Conservation (phyloP, 2,888 invertebrate genomes). For the Macrophya annulata region DNA sequence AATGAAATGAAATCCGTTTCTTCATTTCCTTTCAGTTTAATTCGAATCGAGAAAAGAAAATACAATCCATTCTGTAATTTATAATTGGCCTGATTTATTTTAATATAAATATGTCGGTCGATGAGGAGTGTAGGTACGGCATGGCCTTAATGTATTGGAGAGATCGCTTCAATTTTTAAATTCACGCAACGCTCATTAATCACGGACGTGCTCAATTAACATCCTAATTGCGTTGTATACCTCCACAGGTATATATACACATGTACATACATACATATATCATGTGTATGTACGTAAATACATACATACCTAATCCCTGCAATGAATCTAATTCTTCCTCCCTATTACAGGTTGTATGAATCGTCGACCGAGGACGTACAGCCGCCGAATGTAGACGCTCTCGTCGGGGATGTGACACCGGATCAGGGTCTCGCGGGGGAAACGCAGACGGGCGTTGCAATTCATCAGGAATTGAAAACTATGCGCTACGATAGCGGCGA, state of each 20-base stretch:
- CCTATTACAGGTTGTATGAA: slow-evolving; percentile 61
- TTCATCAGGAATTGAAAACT: slow-evolving; percentile 64
- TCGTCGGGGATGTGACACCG: slow-evolving; percentile 46
- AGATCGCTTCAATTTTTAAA: neutral
- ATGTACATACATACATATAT: neutral
- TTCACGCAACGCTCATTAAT: neutral
- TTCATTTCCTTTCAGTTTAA: no score
- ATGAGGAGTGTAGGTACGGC: no score
- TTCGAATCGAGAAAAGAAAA: no score
- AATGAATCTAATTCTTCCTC: neutral
- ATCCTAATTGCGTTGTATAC: slow-evolving; percentile 6
- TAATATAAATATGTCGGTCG: no score
- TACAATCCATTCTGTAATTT: no score
- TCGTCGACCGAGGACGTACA: slow-evolving; percentile 82
- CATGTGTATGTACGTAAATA: no score
- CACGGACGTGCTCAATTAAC: neutral
- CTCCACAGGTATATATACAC: neutral
- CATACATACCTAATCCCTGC: no score
- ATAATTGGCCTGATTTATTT: no score
- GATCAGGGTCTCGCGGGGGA: neutral
- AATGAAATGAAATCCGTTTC: no score
- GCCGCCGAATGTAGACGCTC: slow-evolving; percentile 85
- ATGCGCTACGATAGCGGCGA: slow-evolving; percentile 76
- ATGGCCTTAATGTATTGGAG: no score
- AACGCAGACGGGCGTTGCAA: slow-evolving; percentile 34